These are phyloP conservation scores for Pseudomyrmex sp. DNA, from an alignment of 1,140 invertebrate species.

Conservation along the genomic window DNA sequence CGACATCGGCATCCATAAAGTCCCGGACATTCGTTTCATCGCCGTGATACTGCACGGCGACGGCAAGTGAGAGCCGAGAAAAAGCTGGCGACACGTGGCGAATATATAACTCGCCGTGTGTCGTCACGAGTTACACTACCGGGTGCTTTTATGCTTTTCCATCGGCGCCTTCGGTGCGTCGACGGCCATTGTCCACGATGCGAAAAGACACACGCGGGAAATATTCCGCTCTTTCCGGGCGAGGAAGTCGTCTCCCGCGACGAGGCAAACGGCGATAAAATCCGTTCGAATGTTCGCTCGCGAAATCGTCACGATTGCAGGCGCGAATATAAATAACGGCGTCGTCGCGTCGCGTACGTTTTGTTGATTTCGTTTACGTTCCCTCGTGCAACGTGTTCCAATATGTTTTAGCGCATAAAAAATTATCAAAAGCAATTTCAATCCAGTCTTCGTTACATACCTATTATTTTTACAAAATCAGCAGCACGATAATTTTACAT, in stretches of 20 bases:
- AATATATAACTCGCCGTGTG: constrained; percentile 22
- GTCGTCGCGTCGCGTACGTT: neutral
- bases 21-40: constrained; percentile 40
- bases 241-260: constrained; percentile 30
- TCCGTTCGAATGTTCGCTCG: constrained; percentile 5
- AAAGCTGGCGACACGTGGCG: constrained; percentile 47
- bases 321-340: constrained; percentile 21
- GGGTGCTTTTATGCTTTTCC: constrained; percentile 24
- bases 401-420: neutral
- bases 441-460: neutral
- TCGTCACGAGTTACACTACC: constrained; percentile 12
- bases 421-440: neutral
- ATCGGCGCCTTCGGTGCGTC: neutral
- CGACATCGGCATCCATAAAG: constrained; percentile 30
- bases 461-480: neutral
- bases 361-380: neutral
- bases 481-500: neutral
- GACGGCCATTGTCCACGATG: constrained; percentile 36
- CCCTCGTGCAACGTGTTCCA: neutral
- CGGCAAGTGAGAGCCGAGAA: neutral
- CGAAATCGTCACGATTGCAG: constrained; percentile 5
- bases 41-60: neutral
- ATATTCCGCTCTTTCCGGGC: constrained; percentile 37
- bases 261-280: constrained; percentile 62
- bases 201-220: constrained; percentile 26